Conservation (phyloP, 2,888 invertebrate species). For the Muschampia plurimacula region DNA sequence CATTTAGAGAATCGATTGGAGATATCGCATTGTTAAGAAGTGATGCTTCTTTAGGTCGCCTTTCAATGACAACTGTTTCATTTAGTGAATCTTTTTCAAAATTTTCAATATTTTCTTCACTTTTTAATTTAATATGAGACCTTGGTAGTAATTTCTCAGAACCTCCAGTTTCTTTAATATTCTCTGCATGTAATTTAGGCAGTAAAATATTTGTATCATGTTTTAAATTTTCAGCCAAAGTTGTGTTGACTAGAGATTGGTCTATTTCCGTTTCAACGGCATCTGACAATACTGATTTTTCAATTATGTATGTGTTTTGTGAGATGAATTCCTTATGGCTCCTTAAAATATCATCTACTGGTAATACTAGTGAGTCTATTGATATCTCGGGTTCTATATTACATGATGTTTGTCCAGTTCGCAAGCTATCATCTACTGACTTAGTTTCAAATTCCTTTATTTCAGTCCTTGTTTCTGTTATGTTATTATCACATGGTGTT, state of each 20-base stretch:
- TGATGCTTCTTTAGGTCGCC: not conserved
- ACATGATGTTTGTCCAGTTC: constrained; percentile 24
- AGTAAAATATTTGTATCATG: constrained; percentile 9
- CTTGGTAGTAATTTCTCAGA: constrained; percentile 2
- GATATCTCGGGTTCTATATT: constrained; percentile 14
- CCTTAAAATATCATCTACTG: constrained; percentile 38
- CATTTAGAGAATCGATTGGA: not conserved
- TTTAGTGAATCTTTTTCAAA: not conserved
- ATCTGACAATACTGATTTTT: constrained; percentile 24
- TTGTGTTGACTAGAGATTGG: constrained; percentile 31
- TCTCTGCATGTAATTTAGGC: not conserved
- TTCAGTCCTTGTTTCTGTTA: constrained; percentile 70
- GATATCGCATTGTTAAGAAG: not conserved
- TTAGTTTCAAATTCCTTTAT: constrained; percentile 71
- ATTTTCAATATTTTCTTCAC: not conserved
- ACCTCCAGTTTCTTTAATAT: not conserved
- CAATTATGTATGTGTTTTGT: constrained; percentile 26
- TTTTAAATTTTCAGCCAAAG: constrained; percentile 2
- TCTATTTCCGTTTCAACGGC: constrained; percentile 27
- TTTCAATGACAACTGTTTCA: constrained; percentile 24
- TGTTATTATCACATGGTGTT: constrained; percentile 76
- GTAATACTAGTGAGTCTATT: constrained; percentile 16
- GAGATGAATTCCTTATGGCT: constrained; percentile 21
- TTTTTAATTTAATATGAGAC: not conserved
- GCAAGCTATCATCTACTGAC: constrained; percentile 69